phyloP scores from a whole-genome alignment of 2,797 vertebrate genomes.

The Ceyx erithaca region DNA sequence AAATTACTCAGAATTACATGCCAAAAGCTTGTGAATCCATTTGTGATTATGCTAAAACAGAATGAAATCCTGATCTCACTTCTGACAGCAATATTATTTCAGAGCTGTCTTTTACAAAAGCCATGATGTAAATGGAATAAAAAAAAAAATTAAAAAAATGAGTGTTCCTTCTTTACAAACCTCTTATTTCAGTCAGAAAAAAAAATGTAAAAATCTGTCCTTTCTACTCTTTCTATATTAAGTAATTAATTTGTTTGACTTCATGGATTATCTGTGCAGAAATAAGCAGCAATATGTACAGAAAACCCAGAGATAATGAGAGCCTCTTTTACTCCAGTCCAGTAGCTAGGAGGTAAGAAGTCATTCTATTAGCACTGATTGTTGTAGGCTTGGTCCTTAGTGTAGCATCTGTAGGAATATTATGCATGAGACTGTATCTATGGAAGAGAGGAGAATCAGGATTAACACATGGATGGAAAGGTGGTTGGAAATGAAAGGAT shows the following conservation, averaged over 20 bases:
- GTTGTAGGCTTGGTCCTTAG: neutral
- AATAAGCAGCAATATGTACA: neutral
- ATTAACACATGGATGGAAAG: slow-evolving; percentile 39
- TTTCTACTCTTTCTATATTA: neutral
- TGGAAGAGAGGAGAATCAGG: slow-evolving; percentile 6
- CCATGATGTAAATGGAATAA: neutral
- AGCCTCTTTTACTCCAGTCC: neutral
- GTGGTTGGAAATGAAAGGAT: slow-evolving; percentile 45
- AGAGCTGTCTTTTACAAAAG: neutral
- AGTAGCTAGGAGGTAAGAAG: neutral
- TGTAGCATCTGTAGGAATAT: slow-evolving; percentile 26
- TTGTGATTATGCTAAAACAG: neutral
- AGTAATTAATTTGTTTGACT: neutral
- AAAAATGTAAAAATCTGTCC: neutral
- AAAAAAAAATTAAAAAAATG: neutral
- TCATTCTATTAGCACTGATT: neutral
- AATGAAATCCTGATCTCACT: neutral
- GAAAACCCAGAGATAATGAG: neutral
- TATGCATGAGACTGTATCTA: slow-evolving; percentile 6
- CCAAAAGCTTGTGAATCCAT: neutral
- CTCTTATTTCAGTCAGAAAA: neutral
- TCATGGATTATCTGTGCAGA: neutral
- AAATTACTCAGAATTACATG: neutral
- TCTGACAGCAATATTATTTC: neutral
- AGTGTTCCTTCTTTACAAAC: neutral